Conservation (phyloP, 1,140 invertebrate species). For the Procambarus clarkii region DNA sequence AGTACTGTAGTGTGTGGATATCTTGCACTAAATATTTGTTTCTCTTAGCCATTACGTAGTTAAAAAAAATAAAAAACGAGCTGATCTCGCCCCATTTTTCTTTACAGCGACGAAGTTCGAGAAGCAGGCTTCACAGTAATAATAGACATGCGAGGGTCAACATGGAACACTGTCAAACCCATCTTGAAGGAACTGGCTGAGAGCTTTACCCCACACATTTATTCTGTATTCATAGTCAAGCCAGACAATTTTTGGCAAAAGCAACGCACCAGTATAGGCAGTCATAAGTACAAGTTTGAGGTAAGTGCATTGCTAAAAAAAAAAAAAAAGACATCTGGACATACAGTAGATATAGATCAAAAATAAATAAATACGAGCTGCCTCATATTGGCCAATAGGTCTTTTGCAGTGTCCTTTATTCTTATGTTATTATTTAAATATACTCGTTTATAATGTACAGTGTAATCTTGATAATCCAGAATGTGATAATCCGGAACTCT, state of each 20-base stretch:
- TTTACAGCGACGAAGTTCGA: slow-evolving; percentile 90
- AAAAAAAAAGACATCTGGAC: neutral
- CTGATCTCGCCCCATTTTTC: slow-evolving; percentile 68
- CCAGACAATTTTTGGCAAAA: slow-evolving; percentile 99
- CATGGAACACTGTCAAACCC: slow-evolving; percentile 96
- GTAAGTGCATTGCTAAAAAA: slow-evolving; percentile 78
- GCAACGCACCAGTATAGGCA: slow-evolving; percentile 95
- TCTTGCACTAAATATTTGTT: neutral
- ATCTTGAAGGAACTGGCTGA: slow-evolving; percentile 97
- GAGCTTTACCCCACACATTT: slow-evolving; percentile 91
- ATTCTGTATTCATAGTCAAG: slow-evolving; percentile 96
- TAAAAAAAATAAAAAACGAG: too few relatives aligned
- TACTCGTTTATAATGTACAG: too few relatives aligned
- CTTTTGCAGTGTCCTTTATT: too few relatives aligned
- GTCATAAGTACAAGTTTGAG: slow-evolving; percentile 99
- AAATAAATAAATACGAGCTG: too few relatives aligned
- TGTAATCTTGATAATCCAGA: too few relatives aligned
- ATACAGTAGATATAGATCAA: too few relatives aligned
- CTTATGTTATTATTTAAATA: too few relatives aligned
- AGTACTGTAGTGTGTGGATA: neutral
- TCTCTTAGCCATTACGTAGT: neutral
- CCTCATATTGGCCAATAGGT: too few relatives aligned
- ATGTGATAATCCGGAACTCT: too few relatives aligned
- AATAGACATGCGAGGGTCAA: slow-evolving; percentile 95
- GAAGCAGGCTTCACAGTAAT: slow-evolving; percentile 94